Conservation (phyloP, 2,113 vertebrate genomes). For the Psittacula cyanocephala region DNA sequence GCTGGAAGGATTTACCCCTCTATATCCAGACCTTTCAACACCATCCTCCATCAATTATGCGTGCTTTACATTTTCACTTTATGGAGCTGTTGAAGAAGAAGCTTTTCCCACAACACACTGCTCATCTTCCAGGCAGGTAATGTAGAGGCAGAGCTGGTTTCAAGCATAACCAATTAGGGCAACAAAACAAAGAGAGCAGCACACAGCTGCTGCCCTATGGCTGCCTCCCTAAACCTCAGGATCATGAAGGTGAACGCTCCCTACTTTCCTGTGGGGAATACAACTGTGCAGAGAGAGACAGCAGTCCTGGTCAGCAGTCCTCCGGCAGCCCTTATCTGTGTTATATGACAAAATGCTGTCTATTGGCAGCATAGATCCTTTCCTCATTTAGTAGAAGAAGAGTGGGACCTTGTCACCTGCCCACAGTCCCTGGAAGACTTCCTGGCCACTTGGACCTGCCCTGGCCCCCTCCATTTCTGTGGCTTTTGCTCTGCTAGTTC, state of each 20-base stretch:
- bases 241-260: background rate
- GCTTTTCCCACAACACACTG: background rate
- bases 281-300: background rate
- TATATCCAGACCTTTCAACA: background rate
- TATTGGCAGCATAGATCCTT: background rate
- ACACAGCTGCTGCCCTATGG: fast-evolving
- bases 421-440: background rate
- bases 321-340: background rate
- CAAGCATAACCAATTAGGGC: background rate
- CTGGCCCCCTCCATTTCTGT: background rate
- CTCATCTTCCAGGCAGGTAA: background rate
- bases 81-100: background rate
- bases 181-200: background rate
- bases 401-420: background rate
- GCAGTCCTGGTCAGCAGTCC: background rate
- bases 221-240: background rate
- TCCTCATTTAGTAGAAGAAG: background rate
- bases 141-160: background rate
- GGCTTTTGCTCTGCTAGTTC: background rate
- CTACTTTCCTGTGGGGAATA: background rate
- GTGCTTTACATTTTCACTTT: background rate
- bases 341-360: background rate
- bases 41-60: background rate
- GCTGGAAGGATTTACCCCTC: background rate
- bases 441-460: background rate